Conservation (phyloP, 1,140 invertebrate genomes). For the Nasonia longicornis region DNA sequence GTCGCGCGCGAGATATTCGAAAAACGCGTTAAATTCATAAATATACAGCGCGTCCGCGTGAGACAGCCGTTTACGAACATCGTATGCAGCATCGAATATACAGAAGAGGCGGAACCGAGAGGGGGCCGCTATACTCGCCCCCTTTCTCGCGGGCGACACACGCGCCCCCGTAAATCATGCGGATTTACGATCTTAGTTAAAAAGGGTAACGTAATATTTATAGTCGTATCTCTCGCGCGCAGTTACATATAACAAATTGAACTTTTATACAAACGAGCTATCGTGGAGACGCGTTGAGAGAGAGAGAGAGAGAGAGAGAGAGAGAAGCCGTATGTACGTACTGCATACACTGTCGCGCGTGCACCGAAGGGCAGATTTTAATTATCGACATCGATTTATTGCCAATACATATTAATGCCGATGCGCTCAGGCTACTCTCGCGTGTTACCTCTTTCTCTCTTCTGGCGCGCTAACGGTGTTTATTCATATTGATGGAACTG, state of each 20-base stretch:
- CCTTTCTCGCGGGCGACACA: slow-evolving; percentile 48
- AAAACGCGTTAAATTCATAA: slow-evolving; percentile 37
- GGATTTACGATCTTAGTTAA: slow-evolving; percentile 68
- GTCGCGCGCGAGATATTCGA: slow-evolving; percentile 7
- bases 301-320: slow-evolving; percentile 8
- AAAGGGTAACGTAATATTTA: slow-evolving; percentile 69
- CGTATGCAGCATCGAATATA: too few relatives aligned
- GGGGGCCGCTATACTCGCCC: slow-evolving; percentile 10
- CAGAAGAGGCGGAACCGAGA: background rate
- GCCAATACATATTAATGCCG: slow-evolving; percentile 67
- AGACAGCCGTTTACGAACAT: background rate
- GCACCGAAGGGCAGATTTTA: slow-evolving; percentile 62
- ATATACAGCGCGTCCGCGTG: background rate
- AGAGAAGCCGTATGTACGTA: too few relatives aligned
- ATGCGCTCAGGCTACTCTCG: background rate
- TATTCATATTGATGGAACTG: slow-evolving; percentile 66
- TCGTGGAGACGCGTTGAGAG: slow-evolving; percentile 24
- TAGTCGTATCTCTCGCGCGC: slow-evolving; percentile 61
- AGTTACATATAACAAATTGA: slow-evolving; percentile 70
- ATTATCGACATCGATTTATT: slow-evolving; percentile 70
- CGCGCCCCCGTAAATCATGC: slow-evolving; percentile 62
- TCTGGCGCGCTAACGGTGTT: slow-evolving; percentile 53
- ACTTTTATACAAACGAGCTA: slow-evolving; percentile 65
- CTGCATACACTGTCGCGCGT: background rate
- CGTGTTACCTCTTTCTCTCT: slow-evolving; percentile 46